Base-by-base conservation (phyloP, 2,113 vertebrate species). In the Microtus pennsylvanicus region DNA sequence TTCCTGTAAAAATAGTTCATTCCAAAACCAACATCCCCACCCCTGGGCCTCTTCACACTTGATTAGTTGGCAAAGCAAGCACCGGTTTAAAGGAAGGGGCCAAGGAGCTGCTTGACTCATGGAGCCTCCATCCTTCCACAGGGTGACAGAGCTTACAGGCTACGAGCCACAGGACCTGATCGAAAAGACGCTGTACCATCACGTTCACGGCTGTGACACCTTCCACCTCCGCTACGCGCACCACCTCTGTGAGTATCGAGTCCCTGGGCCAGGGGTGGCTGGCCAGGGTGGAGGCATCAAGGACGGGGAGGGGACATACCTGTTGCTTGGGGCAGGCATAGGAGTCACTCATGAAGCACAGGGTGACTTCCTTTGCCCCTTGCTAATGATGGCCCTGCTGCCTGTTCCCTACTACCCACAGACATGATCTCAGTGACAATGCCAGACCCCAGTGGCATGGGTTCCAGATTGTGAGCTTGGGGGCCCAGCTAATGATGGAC, bases 161-260 rank as follows among this genome's bases (percentile, higher is more conserved):
- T 99, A 99, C 0, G 99, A 99, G 96, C 99, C 99, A 0, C 99
- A 99, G 98, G 99, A 99, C 95, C 98, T 99, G 96, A 99, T 99
- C 38, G 99, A 99, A 97, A 99, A 99, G 98, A 99, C 99, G 0
- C 98, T 99, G 6, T 99, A 99, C 97, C 99, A 99, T 88, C 99
- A 99, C 0, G 99, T 99, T 75, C 99, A 99, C 0, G 99, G 99
- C 96, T 99, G 99, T 7, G 99, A 99, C 3, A 98, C 99, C 50
- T 99, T 99, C 98, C 99, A 99, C 95, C 98, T 99, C 63, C 98
- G 99, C 97, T 99, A 99, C 0, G 99, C 99, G 3, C 99, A 99
- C 96, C 99, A 99, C 80, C 97, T 99, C 69, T 0, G 99, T 99
- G 93, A 99, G 99, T 99, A 95, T n/a, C 0, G 0, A 3, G 0